Evolutionary conservation across 1,140 invertebrate species (phyloP).

Genomic region (Papilio glaucus): DNA sequence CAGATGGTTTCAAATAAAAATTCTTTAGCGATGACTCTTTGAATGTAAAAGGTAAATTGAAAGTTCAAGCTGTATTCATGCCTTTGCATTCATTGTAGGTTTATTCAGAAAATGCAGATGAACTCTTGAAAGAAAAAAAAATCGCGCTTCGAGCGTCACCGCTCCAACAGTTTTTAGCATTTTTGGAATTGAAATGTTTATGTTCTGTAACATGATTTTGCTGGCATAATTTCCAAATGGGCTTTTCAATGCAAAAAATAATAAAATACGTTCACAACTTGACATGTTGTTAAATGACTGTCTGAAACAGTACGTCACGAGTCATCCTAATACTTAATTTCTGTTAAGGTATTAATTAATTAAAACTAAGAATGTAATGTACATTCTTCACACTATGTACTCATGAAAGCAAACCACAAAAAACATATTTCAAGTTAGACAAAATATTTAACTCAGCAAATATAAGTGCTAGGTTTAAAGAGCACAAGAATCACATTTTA

Average conservation of each 20-base stretch:
- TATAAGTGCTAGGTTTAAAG: too few relatives aligned
- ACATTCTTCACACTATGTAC: too few relatives aligned
- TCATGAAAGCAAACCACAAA: too few relatives aligned
- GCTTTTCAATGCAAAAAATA: neutral
- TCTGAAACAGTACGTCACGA: too few relatives aligned
- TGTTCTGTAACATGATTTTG: neutral
- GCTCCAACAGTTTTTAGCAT: neutral
- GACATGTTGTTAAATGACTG: neutral
- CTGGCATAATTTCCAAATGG: neutral
- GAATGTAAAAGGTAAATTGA: constrained; percentile 16
- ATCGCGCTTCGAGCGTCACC: neutral
- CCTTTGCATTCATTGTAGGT: constrained; percentile 23
- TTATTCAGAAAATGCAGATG: constrained; percentile 25
- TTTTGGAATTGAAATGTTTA: neutral
- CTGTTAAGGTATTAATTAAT: too few relatives aligned
- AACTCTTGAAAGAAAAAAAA: neutral
- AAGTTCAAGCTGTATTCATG: constrained; percentile 16
- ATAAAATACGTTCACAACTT: too few relatives aligned
- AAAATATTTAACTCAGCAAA: too few relatives aligned
- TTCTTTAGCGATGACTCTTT: constrained; percentile 6
- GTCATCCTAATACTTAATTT: too few relatives aligned
- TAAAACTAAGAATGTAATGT: too few relatives aligned
- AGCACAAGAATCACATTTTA: too few relatives aligned
- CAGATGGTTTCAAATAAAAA: constrained; percentile 19
- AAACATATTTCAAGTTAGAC: too few relatives aligned